phyloP scores from a whole-genome alignment of 1,140 invertebrate species.

The Myzus persicae region DNA sequence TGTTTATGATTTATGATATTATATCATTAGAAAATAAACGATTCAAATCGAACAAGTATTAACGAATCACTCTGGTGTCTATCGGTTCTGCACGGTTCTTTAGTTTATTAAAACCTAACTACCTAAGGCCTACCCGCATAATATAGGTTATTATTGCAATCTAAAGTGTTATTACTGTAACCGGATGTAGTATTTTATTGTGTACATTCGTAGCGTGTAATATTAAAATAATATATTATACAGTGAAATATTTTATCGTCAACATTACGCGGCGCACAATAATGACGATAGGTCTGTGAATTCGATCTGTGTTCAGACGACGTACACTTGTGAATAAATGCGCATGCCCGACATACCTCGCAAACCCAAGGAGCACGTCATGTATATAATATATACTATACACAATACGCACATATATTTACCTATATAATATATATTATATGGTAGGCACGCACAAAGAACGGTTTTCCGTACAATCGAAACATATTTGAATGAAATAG shows the following conservation, averaged over 20 bases:
- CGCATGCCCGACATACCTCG: not conserved
- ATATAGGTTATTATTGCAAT: not conserved
- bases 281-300: not conserved
- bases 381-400: not conserved
- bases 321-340: not conserved
- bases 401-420: not conserved
- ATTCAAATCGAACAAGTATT: no score
- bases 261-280: not conserved
- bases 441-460: not conserved
- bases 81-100: no score
- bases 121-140: no score
- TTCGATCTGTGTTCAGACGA: not conserved
- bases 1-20: no score
- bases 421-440: not conserved
- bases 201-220: not conserved
- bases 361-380: not conserved
- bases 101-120: not conserved
- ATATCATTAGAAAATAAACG: no score
- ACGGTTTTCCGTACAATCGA: not conserved
- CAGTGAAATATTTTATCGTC: not conserved
- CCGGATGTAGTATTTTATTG: not conserved
- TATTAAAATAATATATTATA: not conserved
- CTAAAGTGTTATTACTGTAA: not conserved
- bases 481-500: slow-evolving; percentile 32
- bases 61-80: no score